These are phyloP conservation scores for Mesoligia furuncula DNA, from an alignment of 2,888 invertebrate genomes.

Conservation along the genomic window DNA sequence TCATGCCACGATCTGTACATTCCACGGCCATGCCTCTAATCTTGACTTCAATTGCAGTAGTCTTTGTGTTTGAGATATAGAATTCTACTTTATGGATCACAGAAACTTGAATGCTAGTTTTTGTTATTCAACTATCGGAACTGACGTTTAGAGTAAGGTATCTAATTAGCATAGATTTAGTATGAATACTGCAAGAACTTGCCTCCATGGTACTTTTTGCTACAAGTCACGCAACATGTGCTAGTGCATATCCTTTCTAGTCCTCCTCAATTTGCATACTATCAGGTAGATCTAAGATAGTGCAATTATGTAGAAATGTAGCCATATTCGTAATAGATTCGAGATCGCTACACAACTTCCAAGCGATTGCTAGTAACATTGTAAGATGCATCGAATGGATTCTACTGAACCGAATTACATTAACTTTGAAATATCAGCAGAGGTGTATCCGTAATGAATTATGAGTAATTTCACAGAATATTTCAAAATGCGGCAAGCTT, in stretches of 20 bases:
- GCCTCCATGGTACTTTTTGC: slow-evolving; percentile 41
- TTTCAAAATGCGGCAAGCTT: slow-evolving; percentile 13
- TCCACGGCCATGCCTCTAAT: slow-evolving; percentile 28
- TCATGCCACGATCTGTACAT: slow-evolving; percentile 30
- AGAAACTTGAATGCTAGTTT: slow-evolving; percentile 14
- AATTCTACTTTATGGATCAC: slow-evolving; percentile 10
- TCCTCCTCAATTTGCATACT: slow-evolving; percentile 51
- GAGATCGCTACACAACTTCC: slow-evolving; percentile 16
- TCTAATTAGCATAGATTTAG: slow-evolving; percentile 46
- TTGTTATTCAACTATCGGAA: slow-evolving; percentile 19
- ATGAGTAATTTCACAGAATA: slow-evolving; percentile 4
- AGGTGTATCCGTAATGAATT: slow-evolving; percentile 9
- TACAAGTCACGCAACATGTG: slow-evolving; percentile 30
- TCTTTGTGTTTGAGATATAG: slow-evolving; percentile 4
- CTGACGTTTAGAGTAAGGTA: not conserved
- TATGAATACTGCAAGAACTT: slow-evolving; percentile 29
- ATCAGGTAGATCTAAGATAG: slow-evolving; percentile 56
- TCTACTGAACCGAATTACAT: slow-evolving; percentile 27
- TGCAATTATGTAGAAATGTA: slow-evolving; percentile 56
- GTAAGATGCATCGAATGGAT: slow-evolving; percentile 10
- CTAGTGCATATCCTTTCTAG: slow-evolving; percentile 55
- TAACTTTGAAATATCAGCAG: slow-evolving; percentile 39
- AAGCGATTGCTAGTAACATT: slow-evolving; percentile 31
- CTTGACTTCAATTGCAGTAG: slow-evolving; percentile 46
- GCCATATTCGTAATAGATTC: slow-evolving; percentile 49